phyloP scores from a whole-genome alignment of 2,888 invertebrate genomes.

The Tholera decimalis region DNA sequence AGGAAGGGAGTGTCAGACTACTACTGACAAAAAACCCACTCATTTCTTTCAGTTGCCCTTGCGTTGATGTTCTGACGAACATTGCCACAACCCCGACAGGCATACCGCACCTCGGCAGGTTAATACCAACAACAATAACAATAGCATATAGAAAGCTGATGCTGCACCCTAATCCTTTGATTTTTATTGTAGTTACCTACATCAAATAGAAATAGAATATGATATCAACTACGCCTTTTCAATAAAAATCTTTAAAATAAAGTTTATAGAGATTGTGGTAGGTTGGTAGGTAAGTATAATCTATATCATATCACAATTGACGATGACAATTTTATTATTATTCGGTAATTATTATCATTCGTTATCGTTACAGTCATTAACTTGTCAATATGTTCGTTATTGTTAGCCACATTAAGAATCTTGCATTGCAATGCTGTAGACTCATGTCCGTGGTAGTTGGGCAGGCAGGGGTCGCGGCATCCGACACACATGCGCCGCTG shows the following conservation, averaged over 20 bases:
- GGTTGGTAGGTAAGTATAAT: not conserved
- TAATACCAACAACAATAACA: too few relatives aligned
- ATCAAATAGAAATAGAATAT: not conserved
- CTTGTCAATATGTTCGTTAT: slow-evolving; percentile 24
- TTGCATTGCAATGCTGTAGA: slow-evolving; percentile 30
- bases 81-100: too few relatives aligned
- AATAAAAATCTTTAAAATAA: not conserved
- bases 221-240: too few relatives aligned
- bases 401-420: slow-evolving; percentile 17
- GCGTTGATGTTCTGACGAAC: too few relatives aligned
- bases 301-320: slow-evolving; percentile 13
- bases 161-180: too few relatives aligned
- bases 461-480: slow-evolving; percentile 69
- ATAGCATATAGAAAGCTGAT: too few relatives aligned
- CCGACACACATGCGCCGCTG: slow-evolving; percentile 83
- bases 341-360: slow-evolving; percentile 15
- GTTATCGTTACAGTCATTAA: slow-evolving; percentile 23
- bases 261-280: not conserved
- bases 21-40: too few relatives aligned
- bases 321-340: too few relatives aligned
- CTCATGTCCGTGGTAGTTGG: slow-evolving; percentile 50
- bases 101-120: too few relatives aligned
- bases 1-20: too few relatives aligned
- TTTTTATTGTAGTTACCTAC: too few relatives aligned
- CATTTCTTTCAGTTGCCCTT: too few relatives aligned